A percentile compares a stretch with the other conserved stretches of the same genome.
Conservation (phyloP, 2,888 invertebrate genomes). For the Orthonychiurus folsomi region DNA sequence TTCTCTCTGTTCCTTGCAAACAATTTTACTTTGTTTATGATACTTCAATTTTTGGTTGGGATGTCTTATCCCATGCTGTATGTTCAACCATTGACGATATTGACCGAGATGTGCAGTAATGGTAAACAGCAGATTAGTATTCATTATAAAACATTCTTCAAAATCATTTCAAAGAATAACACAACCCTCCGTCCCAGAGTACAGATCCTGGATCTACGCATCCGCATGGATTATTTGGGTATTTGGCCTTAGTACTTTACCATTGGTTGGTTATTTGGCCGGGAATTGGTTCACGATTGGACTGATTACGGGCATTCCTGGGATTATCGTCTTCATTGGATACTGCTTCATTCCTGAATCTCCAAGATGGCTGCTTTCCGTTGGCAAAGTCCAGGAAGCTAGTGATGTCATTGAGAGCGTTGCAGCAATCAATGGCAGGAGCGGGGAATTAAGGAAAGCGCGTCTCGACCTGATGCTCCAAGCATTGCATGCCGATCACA, state of each 20-base stretch:
- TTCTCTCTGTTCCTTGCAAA: constrained; percentile 21
- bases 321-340: constrained; percentile 20
- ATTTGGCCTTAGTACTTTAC: constrained; percentile 21
- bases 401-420: constrained; percentile 17
- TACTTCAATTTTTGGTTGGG: constrained; percentile 23
- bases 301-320: constrained; percentile 26
- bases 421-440: constrained; percentile 20
- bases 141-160: neutral
- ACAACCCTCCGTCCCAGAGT: too few species aligned
- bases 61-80: constrained; percentile 29
- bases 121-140: constrained; percentile 16
- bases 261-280: constrained; percentile 17
- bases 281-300: constrained; percentile 28
- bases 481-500: neutral
- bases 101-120: constrained; percentile 32
- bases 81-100: constrained; percentile 30
- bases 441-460: neutral
- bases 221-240: constrained; percentile 32
- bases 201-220: constrained; percentile 26
- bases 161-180: too few species aligned
- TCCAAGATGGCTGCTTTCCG: constrained; percentile 31
- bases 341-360: constrained; percentile 27
- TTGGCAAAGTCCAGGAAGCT: constrained; percentile 27
- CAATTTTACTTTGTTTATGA: constrained; percentile 25
- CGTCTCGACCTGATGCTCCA: constrained; percentile 3